A percentile compares a stretch with the other conserved stretches of the same genome.
Evolutionary conservation across 2,797 vertebrate genomes (phyloP).

Genomic region (Trachurus trachurus): DNA sequence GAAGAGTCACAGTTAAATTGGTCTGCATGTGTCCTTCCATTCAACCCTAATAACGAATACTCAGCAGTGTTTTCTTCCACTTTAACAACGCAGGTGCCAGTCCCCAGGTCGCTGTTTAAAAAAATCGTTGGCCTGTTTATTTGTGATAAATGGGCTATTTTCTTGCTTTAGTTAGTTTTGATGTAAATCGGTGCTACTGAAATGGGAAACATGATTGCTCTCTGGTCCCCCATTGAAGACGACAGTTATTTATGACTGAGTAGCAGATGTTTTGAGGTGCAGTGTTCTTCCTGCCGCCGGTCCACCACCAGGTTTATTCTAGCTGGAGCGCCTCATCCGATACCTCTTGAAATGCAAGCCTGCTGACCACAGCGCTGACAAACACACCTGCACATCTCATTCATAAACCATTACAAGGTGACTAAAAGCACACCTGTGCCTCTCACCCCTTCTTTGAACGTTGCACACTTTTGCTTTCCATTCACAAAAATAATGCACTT

Average conservation of each 20-base stretch:
- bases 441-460: constrained; percentile 20
- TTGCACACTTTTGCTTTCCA: constrained; percentile 29
- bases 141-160: constrained; percentile 25
- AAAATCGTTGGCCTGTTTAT: constrained; percentile 37
- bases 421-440: constrained; percentile 30
- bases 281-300: constrained; percentile 2
- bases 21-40: constrained; percentile 5
- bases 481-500: constrained; percentile 18
- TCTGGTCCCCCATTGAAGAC: constrained; percentile 12
- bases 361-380: constrained; percentile 41
- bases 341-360: constrained; percentile 58
- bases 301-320: constrained; percentile 3
- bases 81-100: constrained; percentile 22
- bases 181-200: constrained; percentile 29
- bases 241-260: constrained; percentile 13
- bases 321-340: constrained; percentile 29
- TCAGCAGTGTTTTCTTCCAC: background rate
- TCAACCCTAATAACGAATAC: constrained; percentile 16
- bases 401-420: constrained; percentile 62
- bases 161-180: constrained; percentile 18
- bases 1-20: constrained; percentile 28
- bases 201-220: constrained; percentile 29
- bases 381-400: constrained; percentile 57
- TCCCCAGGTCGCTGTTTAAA: constrained; percentile 16
- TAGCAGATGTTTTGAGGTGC: constrained; percentile 13